phyloP scores from a whole-genome alignment of 2,113 vertebrate species.

The Xiphophorus maculatus region DNA sequence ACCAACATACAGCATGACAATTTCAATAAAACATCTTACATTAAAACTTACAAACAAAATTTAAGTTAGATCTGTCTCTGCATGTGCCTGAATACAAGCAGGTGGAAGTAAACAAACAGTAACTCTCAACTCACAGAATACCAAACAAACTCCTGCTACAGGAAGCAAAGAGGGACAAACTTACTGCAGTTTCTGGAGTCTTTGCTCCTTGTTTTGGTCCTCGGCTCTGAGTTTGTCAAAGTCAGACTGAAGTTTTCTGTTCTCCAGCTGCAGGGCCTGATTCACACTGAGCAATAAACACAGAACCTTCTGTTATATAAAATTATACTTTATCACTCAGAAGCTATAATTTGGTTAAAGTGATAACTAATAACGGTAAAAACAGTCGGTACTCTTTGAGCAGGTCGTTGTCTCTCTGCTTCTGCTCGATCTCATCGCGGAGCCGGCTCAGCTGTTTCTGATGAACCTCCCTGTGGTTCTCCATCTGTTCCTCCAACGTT shows the following conservation, averaged over 20 bases:
- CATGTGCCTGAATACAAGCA: not conserved
- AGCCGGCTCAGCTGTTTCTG: constrained; percentile 91
- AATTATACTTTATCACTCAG: not conserved
- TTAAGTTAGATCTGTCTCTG: not conserved
- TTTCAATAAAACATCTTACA: not conserved
- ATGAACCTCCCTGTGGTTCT: constrained; percentile 91
- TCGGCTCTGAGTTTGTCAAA: constrained; percentile 89
- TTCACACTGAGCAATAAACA: constrained; percentile 79
- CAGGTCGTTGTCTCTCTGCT: constrained; percentile 87
- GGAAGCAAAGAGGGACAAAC: constrained; percentile 21
- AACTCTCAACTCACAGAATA: not conserved
- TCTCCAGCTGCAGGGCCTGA: constrained; percentile 90
- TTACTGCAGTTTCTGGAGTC: constrained; percentile 83
- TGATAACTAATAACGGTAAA: not conserved
- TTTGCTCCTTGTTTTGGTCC: constrained; percentile 88
- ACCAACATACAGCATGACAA: not conserved
- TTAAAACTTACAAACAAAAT: not conserved
- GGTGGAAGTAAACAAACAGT: not conserved
- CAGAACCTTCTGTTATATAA: not conserved
- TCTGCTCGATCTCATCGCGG: constrained; percentile 92
- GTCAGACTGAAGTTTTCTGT: constrained; percentile 89
- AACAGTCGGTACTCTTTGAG: constrained; percentile 84
- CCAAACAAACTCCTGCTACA: not conserved
- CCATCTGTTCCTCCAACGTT: constrained; percentile 90
- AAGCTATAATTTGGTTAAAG: not conserved